These are phyloP conservation scores for Phrixothrix hirtus DNA, from an alignment of 2,888 invertebrate genomes.

Conservation along the genomic window DNA sequence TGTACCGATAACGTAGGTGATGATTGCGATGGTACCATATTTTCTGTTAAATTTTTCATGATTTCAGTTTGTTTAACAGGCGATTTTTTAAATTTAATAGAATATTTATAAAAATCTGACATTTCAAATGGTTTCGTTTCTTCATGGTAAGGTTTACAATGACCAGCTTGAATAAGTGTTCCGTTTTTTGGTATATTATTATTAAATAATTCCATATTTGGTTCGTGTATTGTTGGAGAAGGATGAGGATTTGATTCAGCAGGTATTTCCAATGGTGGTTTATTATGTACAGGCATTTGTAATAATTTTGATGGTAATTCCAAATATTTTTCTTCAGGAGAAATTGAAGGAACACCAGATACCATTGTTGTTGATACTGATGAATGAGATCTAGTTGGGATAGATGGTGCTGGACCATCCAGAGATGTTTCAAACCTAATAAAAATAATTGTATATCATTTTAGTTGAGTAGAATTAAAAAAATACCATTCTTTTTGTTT, in stretches of 20 bases:
- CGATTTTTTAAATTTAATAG: slow-evolving; percentile 83
- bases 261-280: slow-evolving; percentile 52
- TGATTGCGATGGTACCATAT: slow-evolving; percentile 14
- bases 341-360: slow-evolving; percentile 36
- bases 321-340: slow-evolving; percentile 37
- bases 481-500: slow-evolving; percentile 56
- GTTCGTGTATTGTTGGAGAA: slow-evolving; percentile 42
- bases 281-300: slow-evolving; percentile 41
- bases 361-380: slow-evolving; percentile 38
- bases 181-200: slow-evolving; percentile 80
- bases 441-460: not conserved
- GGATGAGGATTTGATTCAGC: slow-evolving; percentile 54
- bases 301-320: slow-evolving; percentile 28
- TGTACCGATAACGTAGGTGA: slow-evolving; percentile 21
- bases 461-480: not conserved
- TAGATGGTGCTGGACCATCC: slow-evolving; percentile 47
- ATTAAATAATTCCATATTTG: slow-evolving; percentile 51
- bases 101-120: slow-evolving; percentile 97
- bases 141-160: slow-evolving; percentile 89
- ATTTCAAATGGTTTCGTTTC: slow-evolving; percentile 97
- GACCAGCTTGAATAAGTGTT: slow-evolving; percentile 84
- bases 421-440: slow-evolving; percentile 51
- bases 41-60: slow-evolving; percentile 2
- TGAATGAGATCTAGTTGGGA: slow-evolving; percentile 43
- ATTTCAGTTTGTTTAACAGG: slow-evolving; percentile 35